These are phyloP conservation scores for Microcaecilia unicolor DNA, from an alignment of 2,797 vertebrate genomes.

Conservation along the genomic window DNA sequence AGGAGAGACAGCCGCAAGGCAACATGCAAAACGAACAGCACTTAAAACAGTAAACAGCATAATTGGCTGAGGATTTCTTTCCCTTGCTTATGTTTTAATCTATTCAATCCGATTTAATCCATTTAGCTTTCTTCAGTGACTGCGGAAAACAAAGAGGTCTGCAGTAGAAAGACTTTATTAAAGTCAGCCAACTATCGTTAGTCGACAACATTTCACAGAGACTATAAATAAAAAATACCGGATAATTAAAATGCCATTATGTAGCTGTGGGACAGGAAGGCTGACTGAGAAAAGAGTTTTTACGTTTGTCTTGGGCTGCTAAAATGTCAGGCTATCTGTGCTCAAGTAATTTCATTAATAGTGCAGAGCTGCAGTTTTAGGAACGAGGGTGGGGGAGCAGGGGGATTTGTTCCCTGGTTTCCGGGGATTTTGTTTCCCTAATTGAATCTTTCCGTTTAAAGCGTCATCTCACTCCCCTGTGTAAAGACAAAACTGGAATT, in stretches of 20 bases:
- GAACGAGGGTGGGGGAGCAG: not conserved
- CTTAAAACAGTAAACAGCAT: no score
- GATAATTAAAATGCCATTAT: not conserved
- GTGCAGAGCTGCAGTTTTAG: not conserved
- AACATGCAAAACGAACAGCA: no score
- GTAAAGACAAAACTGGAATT: no score
- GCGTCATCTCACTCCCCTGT: no score
- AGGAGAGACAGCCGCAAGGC: not conserved
- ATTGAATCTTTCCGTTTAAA: no score
- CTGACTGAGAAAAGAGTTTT: not conserved
- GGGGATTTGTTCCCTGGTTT: not conserved
- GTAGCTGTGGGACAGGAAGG: not conserved
- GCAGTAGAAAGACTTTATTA: not conserved
- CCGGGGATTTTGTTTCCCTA: no score
- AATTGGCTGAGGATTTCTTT: no score
- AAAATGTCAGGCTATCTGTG: not conserved
- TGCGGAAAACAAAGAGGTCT: conserved; percentile 14
- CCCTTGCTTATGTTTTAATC: not conserved
- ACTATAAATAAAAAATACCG: not conserved
- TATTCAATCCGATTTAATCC: not conserved
- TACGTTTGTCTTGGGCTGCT: not conserved
- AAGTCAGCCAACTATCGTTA: not conserved
- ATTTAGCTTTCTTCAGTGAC: not conserved
- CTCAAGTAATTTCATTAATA: not conserved
- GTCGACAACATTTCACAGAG: not conserved